Conservation (phyloP, 2,113 vertebrate species). For the Burhinus oedicnemus region DNA sequence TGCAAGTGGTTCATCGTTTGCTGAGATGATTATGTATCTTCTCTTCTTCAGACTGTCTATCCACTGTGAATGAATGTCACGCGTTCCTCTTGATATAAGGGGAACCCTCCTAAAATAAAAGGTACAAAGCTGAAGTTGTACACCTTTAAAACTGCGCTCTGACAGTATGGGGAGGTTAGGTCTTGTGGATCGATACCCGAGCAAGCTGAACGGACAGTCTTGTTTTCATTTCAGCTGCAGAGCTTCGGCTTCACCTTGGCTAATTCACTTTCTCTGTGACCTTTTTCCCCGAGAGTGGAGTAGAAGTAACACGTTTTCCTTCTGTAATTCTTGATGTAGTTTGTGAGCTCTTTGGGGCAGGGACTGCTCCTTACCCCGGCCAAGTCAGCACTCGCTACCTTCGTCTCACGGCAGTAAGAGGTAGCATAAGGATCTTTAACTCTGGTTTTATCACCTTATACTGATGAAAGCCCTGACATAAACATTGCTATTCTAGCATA, state of each 20-base stretch:
- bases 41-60: not conserved
- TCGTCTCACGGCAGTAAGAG: not conserved
- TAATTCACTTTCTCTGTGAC: not conserved
- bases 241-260: not conserved
- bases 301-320: not conserved
- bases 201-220: not conserved
- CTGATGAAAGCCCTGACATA: not conserved
- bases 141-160: not conserved
- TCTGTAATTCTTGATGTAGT: not conserved
- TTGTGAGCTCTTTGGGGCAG: not conserved
- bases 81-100: not conserved
- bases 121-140: not conserved
- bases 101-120: not conserved
- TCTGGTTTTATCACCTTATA: not conserved
- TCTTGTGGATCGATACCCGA: not conserved
- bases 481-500: not conserved
- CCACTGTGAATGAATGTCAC: not conserved
- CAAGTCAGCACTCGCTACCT: not conserved
- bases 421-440: not conserved
- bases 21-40: not conserved
- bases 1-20: conserved; percentile 19
- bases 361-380: not conserved
- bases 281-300: not conserved
- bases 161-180: not conserved
- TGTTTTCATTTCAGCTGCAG: not conserved